A percentile compares a stretch with the other conserved stretches of the same genome.
These are phyloP conservation scores for Druon quercuslanigerum DNA, from an alignment of 1,140 invertebrate species.

Conservation along the genomic window DNA sequence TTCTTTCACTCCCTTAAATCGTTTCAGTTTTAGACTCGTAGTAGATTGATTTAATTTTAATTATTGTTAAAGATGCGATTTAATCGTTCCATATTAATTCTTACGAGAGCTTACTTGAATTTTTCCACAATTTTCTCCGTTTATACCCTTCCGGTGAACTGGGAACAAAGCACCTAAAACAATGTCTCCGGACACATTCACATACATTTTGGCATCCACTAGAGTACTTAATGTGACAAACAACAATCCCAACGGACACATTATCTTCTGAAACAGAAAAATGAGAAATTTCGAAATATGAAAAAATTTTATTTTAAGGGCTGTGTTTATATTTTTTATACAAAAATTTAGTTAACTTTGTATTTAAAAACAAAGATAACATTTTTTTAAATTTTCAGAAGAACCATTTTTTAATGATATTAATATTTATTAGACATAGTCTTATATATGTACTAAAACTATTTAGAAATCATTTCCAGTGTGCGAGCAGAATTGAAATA, in stretches of 20 bases:
- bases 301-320: neutral
- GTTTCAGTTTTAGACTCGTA: no score
- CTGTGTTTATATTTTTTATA: no score
- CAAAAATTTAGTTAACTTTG: no score
- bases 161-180: conserved; percentile 77
- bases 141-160: conserved; percentile 72
- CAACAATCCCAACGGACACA: conserved; percentile 37
- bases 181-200: conserved; percentile 75
- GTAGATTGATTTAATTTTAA: no score
- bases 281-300: neutral
- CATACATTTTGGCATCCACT: conserved; percentile 50
- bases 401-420: no score
- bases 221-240: conserved; percentile 37
- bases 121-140: conserved; percentile 69
- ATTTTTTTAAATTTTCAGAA: no score
- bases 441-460: no score
- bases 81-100: neutral
- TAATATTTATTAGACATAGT: no score
- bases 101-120: conserved; percentile 70
- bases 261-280: conserved; percentile 41
- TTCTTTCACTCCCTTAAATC: no score
- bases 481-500: no score
- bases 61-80: neutral
- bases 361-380: no score
- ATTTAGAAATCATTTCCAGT: no score